phyloP scores from a whole-genome alignment of 2,113 vertebrate species.

The Forbesichthys papilliferus region DNA sequence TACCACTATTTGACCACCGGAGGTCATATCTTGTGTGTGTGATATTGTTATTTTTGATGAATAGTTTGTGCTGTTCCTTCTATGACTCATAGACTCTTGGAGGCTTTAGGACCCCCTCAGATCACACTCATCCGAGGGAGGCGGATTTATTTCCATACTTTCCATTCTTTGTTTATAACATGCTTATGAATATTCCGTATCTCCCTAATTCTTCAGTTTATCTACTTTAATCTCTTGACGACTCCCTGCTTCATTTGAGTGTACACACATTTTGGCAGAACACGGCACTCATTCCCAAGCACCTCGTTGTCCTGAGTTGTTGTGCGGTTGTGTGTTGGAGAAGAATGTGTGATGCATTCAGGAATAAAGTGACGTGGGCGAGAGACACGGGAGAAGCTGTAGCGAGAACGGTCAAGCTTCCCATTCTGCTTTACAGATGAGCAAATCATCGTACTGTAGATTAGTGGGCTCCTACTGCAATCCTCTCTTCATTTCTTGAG shows the following conservation, averaged over 20 bases:
- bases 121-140: background rate
- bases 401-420: background rate
- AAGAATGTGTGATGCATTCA: slow-evolving; percentile 39
- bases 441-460: background rate
- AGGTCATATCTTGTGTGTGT: background rate
- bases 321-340: slow-evolving; percentile 2
- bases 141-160: background rate
- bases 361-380: slow-evolving; percentile 8
- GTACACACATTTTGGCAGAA: background rate
- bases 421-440: background rate
- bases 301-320: background rate
- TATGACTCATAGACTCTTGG: background rate
- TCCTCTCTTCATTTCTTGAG: too few species aligned
- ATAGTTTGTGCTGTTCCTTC: background rate
- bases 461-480: background rate
- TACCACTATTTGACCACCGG: slow-evolving; percentile 22
- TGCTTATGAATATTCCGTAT: too few species aligned
- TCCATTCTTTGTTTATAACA: background rate
- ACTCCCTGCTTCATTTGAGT: background rate
- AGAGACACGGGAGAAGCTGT: background rate
- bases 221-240: too few species aligned
- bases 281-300: background rate
- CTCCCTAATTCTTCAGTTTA: too few species aligned
- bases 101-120: background rate
- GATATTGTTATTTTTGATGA: background rate